A percentile compares a stretch with the other conserved stretches of the same genome.
phyloP scores from a whole-genome alignment of 2,113 vertebrate genomes.

The Dinomys branickii region DNA sequence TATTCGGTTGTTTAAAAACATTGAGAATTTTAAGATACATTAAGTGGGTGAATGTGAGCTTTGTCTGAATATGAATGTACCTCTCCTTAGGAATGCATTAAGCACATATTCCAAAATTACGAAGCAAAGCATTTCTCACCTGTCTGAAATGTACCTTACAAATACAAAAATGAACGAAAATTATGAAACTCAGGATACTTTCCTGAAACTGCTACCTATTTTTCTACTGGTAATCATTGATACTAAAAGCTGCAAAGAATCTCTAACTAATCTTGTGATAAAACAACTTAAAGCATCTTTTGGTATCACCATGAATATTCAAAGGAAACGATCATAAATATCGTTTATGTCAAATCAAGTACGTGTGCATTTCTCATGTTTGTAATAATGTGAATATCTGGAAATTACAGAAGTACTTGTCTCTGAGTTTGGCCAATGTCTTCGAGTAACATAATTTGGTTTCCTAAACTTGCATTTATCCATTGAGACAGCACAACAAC shows the following conservation, averaged over 20 bases:
- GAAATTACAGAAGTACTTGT: neutral
- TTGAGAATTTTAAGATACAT: neutral
- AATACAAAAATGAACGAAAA: conserved; percentile 20
- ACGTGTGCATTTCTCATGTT: neutral
- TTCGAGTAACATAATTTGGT: conserved; percentile 35
- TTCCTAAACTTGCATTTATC: conserved; percentile 63
- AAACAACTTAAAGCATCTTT: neutral
- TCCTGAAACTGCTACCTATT: conserved; percentile 7
- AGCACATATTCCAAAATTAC: neutral
- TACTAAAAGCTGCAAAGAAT: neutral
- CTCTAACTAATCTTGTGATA: neutral
- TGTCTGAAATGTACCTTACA: neutral
- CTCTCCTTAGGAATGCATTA: neutral
- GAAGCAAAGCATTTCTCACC: neutral
- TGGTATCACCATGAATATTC: neutral
- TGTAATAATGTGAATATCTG: conserved; percentile 1
- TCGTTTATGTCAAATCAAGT: neutral
- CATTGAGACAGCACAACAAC: conserved; percentile 16
- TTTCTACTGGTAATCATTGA: neutral
- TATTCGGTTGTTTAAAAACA: neutral
- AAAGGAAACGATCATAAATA: neutral
- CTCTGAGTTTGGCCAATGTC: neutral
- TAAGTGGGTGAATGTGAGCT: neutral
- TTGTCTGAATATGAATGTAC: neutral
- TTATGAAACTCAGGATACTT: neutral